Conservation (phyloP, 2,113 vertebrate species). For the Cyrtonyx montezumae region DNA sequence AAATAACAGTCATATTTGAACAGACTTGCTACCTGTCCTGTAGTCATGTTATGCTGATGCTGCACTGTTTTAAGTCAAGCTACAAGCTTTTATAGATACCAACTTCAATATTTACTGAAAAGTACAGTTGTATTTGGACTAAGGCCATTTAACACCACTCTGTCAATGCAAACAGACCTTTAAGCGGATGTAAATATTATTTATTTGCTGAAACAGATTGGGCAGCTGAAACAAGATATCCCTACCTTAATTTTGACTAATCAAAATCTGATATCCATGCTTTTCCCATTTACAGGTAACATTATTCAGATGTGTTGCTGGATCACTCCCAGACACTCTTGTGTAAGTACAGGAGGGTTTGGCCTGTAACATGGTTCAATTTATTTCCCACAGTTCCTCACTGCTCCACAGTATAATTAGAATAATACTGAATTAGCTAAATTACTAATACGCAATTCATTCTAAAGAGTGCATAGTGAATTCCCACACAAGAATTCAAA, state of each 20-base stretch:
- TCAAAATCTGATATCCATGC: background rate
- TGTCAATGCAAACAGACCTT: background rate
- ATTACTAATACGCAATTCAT: background rate
- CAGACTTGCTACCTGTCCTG: background rate
- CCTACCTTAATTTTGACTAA: background rate
- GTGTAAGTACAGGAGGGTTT: background rate
- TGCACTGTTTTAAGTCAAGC: background rate
- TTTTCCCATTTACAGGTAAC: background rate
- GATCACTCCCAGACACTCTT: background rate
- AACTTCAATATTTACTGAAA: constrained; percentile 1
- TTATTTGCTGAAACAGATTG: background rate
- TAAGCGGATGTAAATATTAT: background rate
- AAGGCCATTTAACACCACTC: background rate
- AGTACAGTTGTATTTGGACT: background rate
- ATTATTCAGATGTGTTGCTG: background rate
- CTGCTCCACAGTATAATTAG: background rate
- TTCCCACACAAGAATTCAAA: background rate
- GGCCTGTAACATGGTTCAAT: background rate
- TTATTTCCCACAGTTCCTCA: background rate
- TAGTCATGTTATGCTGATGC: background rate
- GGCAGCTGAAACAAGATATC: background rate
- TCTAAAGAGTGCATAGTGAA: background rate
- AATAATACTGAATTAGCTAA: background rate
- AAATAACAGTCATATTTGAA: background rate
- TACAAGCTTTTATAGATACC: background rate